These are phyloP conservation scores for Pterocles orientalis DNA, from an alignment of 2,113 vertebrate genomes.

Conservation along the genomic window DNA sequence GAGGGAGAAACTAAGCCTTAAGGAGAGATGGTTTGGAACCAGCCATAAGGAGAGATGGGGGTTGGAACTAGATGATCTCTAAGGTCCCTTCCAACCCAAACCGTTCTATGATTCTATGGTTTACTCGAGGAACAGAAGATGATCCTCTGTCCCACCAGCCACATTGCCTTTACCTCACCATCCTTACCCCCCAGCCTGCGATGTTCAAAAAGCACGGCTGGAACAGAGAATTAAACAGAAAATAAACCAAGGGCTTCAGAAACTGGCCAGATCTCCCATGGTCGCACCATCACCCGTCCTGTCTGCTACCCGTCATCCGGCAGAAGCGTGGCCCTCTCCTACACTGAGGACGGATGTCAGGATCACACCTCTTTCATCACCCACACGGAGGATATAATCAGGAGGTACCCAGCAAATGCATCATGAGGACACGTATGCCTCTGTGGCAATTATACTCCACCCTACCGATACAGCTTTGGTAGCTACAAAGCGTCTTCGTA, in stretches of 20 bases:
- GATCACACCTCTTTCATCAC: not conserved
- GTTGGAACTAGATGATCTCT: too few species aligned
- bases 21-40: not conserved
- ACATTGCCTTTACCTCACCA: not conserved
- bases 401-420: not conserved
- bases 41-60: too few species aligned
- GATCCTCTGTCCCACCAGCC: not conserved
- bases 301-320: not conserved
- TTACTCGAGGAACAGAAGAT: not conserved
- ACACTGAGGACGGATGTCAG: not conserved
- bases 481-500: not conserved
- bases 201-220: not conserved
- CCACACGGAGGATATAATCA: not conserved
- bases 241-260: not conserved
- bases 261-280: not conserved
- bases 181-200: not conserved
- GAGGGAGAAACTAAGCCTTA: not conserved
- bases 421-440: not conserved
- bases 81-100: too few species aligned
- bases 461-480: not conserved
- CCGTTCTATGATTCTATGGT: too few species aligned
- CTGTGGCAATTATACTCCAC: slow-evolving; percentile 3
- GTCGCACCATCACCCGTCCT: not conserved
- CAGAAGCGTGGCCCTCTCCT: not conserved
- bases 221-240: not conserved